Evolutionary conservation across 2,113 vertebrate genomes (phyloP).

Genomic region (Oophaga pumilio): DNA sequence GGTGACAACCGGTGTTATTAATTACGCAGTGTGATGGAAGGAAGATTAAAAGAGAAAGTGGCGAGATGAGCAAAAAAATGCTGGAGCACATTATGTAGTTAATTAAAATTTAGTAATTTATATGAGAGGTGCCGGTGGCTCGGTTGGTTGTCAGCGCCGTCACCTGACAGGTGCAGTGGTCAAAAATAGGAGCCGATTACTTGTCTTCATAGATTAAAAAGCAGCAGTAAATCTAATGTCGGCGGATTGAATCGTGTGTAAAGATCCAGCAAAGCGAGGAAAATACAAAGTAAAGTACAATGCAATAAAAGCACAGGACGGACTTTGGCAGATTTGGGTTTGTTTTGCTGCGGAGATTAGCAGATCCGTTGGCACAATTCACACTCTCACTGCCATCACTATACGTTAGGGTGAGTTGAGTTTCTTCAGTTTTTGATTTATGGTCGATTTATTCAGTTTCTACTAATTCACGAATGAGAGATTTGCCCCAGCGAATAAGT

Average conservation of each 20-base stretch:
- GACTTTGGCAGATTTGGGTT: background rate
- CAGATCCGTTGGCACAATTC: background rate
- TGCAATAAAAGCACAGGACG: background rate
- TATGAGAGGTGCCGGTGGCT: background rate
- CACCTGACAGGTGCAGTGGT: background rate
- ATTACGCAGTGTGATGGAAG: constrained; percentile 37
- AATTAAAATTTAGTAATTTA: constrained; percentile 56
- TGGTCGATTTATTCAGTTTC: background rate
- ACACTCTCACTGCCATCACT: background rate
- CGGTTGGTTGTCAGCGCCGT: constrained; percentile 18
- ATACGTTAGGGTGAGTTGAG: background rate
- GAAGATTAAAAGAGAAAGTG: constrained; percentile 48
- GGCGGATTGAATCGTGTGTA: too few species aligned
- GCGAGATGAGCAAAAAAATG: constrained; percentile 11
- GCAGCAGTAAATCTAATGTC: constrained; percentile 7
- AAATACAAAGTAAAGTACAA: background rate
- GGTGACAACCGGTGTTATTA: constrained; percentile 46
- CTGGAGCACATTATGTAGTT: constrained; percentile 37
- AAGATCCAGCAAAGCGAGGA: background rate
- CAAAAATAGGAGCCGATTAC: constrained; percentile 1
- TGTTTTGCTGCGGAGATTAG: background rate
- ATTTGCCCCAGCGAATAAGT: background rate
- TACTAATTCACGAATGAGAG: background rate
- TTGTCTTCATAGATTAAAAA: background rate
- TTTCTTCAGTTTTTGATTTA: background rate